Conservation (phyloP, 1,140 invertebrate genomes). For the Oedothorax gibbosus region DNA sequence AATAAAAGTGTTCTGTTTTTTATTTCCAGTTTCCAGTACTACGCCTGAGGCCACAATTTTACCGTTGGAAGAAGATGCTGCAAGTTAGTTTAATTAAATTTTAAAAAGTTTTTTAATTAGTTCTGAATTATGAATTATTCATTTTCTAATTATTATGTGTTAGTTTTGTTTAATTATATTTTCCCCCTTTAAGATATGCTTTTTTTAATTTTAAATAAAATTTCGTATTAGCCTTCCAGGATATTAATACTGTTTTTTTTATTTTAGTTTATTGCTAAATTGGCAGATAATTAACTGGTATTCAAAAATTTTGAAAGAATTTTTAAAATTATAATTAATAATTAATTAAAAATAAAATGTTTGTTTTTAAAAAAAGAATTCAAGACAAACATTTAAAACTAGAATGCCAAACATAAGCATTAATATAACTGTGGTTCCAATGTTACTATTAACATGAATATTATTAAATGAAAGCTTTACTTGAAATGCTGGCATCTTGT, state of each 20-base stretch:
- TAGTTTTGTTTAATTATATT: background rate
- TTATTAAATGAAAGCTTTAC: too few species aligned
- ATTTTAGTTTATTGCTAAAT: background rate
- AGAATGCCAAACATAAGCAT: too few species aligned
- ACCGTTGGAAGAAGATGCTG: slow-evolving; percentile 27
- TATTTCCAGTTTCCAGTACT: slow-evolving; percentile 35
- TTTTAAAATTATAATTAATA: too few species aligned
- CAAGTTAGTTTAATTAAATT: slow-evolving; percentile 30
- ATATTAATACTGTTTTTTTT: background rate
- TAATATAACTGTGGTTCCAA: too few species aligned
- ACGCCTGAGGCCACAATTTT: slow-evolving; percentile 18
- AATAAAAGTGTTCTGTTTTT: slow-evolving; percentile 9
- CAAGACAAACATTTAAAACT: too few species aligned
- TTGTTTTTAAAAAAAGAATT: too few species aligned
- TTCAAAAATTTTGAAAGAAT: too few species aligned
- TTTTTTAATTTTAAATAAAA: background rate
- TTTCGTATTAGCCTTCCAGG: background rate
- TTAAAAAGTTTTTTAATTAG: background rate
- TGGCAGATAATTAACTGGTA: too few species aligned
- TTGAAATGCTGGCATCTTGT: too few species aligned
- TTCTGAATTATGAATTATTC: background rate
- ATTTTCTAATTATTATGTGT: background rate
- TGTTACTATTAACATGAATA: too few species aligned
- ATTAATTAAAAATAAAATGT: too few species aligned
- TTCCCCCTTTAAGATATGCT: background rate